Evolutionary conservation across 1,140 invertebrate species (phyloP).

Genomic region (Phymastichus coffea): DNA sequence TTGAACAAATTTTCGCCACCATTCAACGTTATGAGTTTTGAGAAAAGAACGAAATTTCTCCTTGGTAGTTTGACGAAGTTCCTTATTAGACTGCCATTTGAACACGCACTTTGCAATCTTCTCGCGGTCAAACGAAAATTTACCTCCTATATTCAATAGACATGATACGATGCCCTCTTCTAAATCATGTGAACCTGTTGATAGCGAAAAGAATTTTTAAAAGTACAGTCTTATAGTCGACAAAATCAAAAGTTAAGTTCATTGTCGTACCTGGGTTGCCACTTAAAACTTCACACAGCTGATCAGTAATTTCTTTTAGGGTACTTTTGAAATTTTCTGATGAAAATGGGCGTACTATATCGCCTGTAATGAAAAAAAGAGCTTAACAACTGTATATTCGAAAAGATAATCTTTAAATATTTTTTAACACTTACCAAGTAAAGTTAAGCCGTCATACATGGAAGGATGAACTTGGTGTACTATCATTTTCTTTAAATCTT

Average conservation of each 20-base stretch:
- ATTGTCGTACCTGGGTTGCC: constrained; percentile 36
- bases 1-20: constrained; percentile 35
- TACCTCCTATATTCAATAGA: constrained; percentile 41
- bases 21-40: neutral
- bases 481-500: constrained; percentile 43
- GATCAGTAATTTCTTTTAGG: constrained; percentile 38
- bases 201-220: too few species aligned
- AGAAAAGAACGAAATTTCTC: constrained; percentile 39
- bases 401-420: constrained; percentile 7
- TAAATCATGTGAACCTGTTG: constrained; percentile 39
- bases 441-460: constrained; percentile 37
- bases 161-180: constrained; percentile 46
- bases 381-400: neutral
- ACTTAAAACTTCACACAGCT: constrained; percentile 41
- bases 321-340: constrained; percentile 23
- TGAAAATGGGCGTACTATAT: constrained; percentile 42
- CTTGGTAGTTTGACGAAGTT: constrained; percentile 30
- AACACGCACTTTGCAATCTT: constrained; percentile 33
- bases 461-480: constrained; percentile 35
- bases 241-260: too few species aligned
- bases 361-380: constrained; percentile 35
- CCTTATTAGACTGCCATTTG: constrained; percentile 40
- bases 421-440: constrained; percentile 40
- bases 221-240: too few species aligned
- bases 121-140: constrained; percentile 31